Evolutionary conservation across 2,113 vertebrate species (phyloP).

Genomic region (Syrrhaptes paradoxus): DNA sequence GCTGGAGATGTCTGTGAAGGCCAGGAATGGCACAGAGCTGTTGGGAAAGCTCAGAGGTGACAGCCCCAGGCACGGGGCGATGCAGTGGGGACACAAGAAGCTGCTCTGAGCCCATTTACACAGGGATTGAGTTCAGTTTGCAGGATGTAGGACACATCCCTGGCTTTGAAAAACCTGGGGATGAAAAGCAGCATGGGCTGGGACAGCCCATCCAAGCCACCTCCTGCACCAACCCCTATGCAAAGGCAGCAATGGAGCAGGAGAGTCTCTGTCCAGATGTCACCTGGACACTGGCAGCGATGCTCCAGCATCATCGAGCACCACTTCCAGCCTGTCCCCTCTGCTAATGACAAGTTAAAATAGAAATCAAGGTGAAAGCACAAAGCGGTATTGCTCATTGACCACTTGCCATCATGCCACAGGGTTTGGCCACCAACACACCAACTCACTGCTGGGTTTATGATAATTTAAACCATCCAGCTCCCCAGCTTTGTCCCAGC

Average conservation of each 20-base stretch:
- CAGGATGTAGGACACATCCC: background rate
- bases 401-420: background rate
- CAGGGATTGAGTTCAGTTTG: background rate
- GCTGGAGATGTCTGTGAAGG: background rate
- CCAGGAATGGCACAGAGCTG: background rate
- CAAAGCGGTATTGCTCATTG: accelerated
- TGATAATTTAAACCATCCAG: background rate
- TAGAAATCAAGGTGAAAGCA: background rate
- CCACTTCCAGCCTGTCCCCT: background rate
- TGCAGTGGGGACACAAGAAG: background rate
- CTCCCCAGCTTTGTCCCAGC: background rate
- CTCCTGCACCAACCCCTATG: background rate
- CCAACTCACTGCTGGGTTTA: background rate
- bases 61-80: background rate
- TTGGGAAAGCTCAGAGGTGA: background rate
- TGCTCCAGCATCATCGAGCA: background rate
- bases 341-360: background rate
- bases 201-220: background rate
- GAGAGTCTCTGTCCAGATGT: background rate
- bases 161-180: background rate
- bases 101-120: background rate
- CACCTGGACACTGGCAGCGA: background rate
- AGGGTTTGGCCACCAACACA: background rate
- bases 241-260: background rate
- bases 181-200: background rate